These are phyloP conservation scores for Amblyteles armatorius DNA, from an alignment of 2,888 invertebrate genomes.

Conservation along the genomic window DNA sequence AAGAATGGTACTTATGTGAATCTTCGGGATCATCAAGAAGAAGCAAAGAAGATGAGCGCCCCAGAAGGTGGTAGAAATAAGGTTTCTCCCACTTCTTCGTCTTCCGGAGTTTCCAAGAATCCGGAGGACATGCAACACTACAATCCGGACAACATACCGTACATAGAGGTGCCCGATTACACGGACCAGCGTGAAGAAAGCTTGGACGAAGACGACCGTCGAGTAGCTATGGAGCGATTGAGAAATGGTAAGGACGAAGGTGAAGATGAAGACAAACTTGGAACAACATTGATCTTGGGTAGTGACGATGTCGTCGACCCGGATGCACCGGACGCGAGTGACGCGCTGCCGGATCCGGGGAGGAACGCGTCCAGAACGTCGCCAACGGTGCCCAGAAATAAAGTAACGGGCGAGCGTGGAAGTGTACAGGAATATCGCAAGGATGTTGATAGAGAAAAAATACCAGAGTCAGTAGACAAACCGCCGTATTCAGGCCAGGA, in stretches of 20 bases:
- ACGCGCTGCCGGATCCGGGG: conserved; percentile 32
- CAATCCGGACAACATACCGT: conserved; percentile 76
- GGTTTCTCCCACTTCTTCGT: background rate
- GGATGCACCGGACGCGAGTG: conserved; percentile 61
- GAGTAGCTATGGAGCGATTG: conserved; percentile 52
- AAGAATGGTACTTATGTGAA: conserved; percentile 69
- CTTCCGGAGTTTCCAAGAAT: conserved; percentile 3
- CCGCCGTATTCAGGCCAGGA: background rate
- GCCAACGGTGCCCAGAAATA: conserved; percentile 11
- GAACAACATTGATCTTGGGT: background rate
- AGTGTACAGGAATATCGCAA: conserved; percentile 50
- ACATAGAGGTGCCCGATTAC: conserved; percentile 78
- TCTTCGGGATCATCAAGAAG: conserved; percentile 67
- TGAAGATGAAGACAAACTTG: background rate
- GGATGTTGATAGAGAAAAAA: conserved; percentile 31
- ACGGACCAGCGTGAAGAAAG: conserved; percentile 76
- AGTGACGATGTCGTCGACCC: conserved; percentile 70
- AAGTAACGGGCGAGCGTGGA: conserved; percentile 59
- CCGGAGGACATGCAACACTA: conserved; percentile 65
- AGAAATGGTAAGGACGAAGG: conserved; percentile 15
- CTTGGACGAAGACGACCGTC: conserved; percentile 74
- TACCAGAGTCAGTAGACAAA: background rate
- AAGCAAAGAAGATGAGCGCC: conserved; percentile 23
- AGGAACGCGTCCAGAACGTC: conserved; percentile 46
- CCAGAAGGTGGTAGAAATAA: conserved; percentile 2